These are phyloP conservation scores for Adelges cooleyi DNA, from an alignment of 1,140 invertebrate genomes.

Conservation along the genomic window DNA sequence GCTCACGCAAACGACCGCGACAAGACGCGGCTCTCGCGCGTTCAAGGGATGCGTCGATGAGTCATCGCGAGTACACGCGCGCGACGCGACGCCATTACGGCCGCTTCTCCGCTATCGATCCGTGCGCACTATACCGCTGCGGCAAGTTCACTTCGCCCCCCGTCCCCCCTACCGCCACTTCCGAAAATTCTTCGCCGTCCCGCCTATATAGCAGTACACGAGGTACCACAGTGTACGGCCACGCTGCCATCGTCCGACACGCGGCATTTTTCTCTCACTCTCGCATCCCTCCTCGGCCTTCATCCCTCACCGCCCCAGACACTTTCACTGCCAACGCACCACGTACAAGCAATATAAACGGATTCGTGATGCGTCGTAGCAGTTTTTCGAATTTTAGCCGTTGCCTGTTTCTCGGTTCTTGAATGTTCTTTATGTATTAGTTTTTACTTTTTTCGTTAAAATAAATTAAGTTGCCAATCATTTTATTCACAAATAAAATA, in stretches of 20 bases:
- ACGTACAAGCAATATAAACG: no score
- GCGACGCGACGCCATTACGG: conserved; percentile 9
- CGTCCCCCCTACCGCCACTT: background rate
- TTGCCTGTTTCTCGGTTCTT: no score
- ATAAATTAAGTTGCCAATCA: no score
- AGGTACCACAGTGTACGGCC: background rate
- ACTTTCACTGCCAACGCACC: background rate
- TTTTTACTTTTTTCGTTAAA: no score
- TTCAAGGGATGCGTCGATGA: conserved; percentile 10
- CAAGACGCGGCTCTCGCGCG: background rate
- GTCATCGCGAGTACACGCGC: background rate
- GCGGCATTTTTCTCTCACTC: background rate
- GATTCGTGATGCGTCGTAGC: no score
- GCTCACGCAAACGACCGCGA: background rate
- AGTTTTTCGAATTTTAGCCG: no score
- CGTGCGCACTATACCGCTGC: background rate
- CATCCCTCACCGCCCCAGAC: background rate
- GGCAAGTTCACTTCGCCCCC: background rate
- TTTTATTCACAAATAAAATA: no score
- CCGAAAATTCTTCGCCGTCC: background rate
- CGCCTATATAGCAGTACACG: no score
- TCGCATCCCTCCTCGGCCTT: background rate
- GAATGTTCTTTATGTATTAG: no score
- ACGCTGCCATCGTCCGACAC: background rate
- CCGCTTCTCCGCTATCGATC: conserved; percentile 8